Evolutionary conservation across 2,888 invertebrate genomes (phyloP).

Genomic region (Gortyna flavago): DNA sequence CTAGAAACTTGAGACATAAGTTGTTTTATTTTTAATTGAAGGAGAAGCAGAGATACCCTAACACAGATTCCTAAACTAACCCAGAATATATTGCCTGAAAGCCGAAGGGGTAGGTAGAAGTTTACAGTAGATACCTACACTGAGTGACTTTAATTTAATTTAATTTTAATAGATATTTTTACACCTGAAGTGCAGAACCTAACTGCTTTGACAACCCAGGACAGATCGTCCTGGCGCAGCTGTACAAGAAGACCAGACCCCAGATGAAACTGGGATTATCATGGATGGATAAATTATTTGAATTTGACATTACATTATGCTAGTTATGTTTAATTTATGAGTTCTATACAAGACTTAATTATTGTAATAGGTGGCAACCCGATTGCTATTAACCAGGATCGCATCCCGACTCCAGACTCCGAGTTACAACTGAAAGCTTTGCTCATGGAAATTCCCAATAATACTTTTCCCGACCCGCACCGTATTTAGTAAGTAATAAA

Average conservation of each 20-base stretch:
- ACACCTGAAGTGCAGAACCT: too few species aligned
- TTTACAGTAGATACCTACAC: neutral
- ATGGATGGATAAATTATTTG: neutral
- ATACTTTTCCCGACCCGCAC: too few species aligned
- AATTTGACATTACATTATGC: neutral
- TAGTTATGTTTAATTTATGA: neutral
- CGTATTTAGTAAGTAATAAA: too few species aligned
- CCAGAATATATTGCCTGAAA: neutral
- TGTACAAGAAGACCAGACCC: too few species aligned
- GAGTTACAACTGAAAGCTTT: too few species aligned
- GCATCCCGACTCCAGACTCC: neutral
- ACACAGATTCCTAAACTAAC: neutral
- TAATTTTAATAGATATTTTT: too few species aligned
- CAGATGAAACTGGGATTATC: too few species aligned
- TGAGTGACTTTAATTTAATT: neutral
- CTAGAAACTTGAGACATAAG: slow-evolving; percentile 17
- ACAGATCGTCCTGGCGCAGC: too few species aligned
- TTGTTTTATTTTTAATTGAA: neutral
- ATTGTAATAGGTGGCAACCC: too few species aligned
- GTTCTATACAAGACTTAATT: neutral
- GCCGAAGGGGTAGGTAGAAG: neutral
- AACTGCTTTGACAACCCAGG: too few species aligned
- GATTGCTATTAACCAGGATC: too few species aligned
- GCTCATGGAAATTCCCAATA: too few species aligned
- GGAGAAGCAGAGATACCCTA: neutral